These are phyloP conservation scores for Lerista edwardsae DNA, from an alignment of 2,797 vertebrate species.

Conservation along the genomic window DNA sequence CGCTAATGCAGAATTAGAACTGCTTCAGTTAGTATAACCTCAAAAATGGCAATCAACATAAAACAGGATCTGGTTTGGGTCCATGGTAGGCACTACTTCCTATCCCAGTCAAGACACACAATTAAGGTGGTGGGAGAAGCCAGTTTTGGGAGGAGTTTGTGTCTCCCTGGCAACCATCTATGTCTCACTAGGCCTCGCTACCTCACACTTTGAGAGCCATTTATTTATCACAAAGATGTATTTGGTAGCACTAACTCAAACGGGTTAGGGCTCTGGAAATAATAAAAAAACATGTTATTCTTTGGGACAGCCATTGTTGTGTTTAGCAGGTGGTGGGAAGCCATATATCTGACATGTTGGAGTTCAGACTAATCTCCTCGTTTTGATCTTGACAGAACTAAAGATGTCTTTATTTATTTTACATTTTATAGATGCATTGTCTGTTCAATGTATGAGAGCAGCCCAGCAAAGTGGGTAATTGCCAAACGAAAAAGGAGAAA, in stretches of 20 bases:
- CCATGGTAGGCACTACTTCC: background rate
- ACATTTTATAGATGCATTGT: constrained; percentile 47
- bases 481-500: background rate
- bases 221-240: constrained; percentile 21
- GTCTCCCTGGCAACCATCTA: background rate
- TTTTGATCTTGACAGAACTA: constrained; percentile 59
- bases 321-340: constrained; percentile 60
- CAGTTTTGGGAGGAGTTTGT: background rate
- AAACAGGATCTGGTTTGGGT: background rate
- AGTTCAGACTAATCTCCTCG: constrained; percentile 55
- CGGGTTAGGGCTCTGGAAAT: background rate
- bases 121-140: background rate
- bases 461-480: background rate
- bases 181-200: background rate
- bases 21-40: background rate
- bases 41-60: background rate
- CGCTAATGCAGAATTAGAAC: background rate
- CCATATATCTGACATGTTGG: constrained; percentile 57
- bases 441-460: constrained; percentile 47
- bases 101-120: background rate
- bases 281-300: background rate
- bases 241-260: constrained; percentile 26
- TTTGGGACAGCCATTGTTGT: constrained; percentile 47
- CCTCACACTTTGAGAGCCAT: constrained; percentile 6
- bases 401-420: constrained; percentile 55